These are phyloP conservation scores for Pelecanoides urinatrix DNA, from an alignment of 2,113 vertebrate genomes.

Conservation along the genomic window DNA sequence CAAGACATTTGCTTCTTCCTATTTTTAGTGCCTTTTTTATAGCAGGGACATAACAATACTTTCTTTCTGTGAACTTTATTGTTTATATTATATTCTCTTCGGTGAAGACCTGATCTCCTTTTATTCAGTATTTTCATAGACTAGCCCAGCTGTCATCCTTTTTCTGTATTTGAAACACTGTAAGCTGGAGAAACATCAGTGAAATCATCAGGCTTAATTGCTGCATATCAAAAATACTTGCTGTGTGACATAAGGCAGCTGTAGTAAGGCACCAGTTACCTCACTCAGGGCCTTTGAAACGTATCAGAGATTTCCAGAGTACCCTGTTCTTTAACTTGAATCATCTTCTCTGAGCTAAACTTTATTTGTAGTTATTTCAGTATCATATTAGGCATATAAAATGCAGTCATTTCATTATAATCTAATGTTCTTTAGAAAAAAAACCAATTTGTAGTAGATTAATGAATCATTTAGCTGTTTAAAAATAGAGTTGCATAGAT, in stretches of 20 bases:
- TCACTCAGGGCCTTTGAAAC: not conserved
- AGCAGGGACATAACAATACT: not conserved
- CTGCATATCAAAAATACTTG: not conserved
- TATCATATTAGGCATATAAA: not conserved
- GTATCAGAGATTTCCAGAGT: not conserved
- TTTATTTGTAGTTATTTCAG: not conserved
- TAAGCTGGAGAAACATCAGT: not conserved
- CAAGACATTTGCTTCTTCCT: not conserved
- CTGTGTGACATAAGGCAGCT: not conserved
- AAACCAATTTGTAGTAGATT: not conserved
- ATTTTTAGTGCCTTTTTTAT: not conserved
- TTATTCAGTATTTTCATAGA: not conserved
- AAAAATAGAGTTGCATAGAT: not conserved
- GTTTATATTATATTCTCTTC: not conserved
- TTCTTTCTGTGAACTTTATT: not conserved
- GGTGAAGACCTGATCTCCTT: not conserved
- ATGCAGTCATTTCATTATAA: not conserved
- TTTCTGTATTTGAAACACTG: not conserved
- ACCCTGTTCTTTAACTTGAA: not conserved
- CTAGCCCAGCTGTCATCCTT: not conserved
- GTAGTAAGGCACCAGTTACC: not conserved
- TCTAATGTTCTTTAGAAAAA: not conserved
- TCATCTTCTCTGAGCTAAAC: not conserved
- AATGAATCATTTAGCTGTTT: not conserved
- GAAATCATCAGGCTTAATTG: not conserved